Evolutionary conservation across 2,888 invertebrate genomes (phyloP), one percentile per base, ranked within the genome.

Genomic region (Sinodicranocentrus sp.): DNA sequence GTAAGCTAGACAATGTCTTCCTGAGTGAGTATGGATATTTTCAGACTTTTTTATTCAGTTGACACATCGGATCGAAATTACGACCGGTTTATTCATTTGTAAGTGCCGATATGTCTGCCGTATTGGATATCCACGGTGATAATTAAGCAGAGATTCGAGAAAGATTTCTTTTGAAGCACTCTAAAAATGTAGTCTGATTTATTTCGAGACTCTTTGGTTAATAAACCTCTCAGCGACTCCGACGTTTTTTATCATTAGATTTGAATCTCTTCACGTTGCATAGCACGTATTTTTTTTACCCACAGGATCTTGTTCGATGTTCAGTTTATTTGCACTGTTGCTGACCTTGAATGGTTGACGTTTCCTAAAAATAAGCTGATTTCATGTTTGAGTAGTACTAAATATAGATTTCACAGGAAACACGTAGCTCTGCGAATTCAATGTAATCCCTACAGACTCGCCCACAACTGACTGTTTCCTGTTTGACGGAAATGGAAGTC

Each of bases 301-400:
- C n/a, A n/a, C 5, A 17, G n/a, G 10, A 3, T 52, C n/a, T 10
- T 13, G 39, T 39, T 39, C 13, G 10, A 3, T 23, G 19, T 21
- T 2, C 57, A 57, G 23, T 23, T 21, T 6, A 21, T 57, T 57
- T 52, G 65, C 63, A 52, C 23, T 52, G 48, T 48, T 33, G 25
- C 25, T 71, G 71, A 71, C 71, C 71, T 71, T 71, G 71, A 25
- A 5, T 43, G 44, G 15, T 52, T 77, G 59, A 44, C 68, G 54
- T 77, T 67, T 76, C 63, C 54, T 25, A 44, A 61, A 76, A 79
- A 72, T 65, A 63, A 21, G 48, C 65, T 71, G 71, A 78, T 70
- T 70, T 70, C 59, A 61, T 78, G 57, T 57, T 33, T 26, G 10
- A 54, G 33, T 21, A 15, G 13, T n/a, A 78, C 70, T 78, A 78